A percentile compares a stretch with the other conserved stretches of the same genome.
Evolutionary conservation across 2,888 invertebrate species (phyloP).

Genomic region (Volucella inflata): DNA sequence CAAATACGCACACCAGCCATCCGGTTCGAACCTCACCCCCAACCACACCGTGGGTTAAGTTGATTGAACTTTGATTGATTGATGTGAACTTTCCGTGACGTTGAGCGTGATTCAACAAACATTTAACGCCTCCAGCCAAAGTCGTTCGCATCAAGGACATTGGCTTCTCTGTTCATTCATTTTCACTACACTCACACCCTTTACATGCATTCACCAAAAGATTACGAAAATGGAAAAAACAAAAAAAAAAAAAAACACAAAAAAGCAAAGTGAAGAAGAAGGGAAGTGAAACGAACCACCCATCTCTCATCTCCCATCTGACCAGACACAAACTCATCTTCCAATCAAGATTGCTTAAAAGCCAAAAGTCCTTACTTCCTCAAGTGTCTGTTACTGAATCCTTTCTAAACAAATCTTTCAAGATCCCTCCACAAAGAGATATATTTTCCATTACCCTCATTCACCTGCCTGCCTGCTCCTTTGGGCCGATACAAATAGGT

Average conservation of each 20-base stretch:
- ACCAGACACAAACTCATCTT: neutral
- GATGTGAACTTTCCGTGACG: conserved; percentile 48
- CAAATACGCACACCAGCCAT: neutral
- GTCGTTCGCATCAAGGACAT: neutral
- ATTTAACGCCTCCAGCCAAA: conserved; percentile 1
- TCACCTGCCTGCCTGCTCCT: no score
- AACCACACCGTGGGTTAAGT: neutral
- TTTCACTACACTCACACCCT: conserved; percentile 6
- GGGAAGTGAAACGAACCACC: no score
- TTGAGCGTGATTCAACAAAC: conserved; percentile 23
- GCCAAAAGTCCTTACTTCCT: conserved; percentile 5
- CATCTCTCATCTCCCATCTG: neutral
- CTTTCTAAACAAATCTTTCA: neutral
- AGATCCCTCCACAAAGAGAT: neutral
- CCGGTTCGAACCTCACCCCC: neutral
- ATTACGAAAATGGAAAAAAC: no score
- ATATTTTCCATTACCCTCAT: neutral
- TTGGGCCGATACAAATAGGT: neutral
- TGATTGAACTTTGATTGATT: conserved; percentile 71
- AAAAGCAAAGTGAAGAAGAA: no score
- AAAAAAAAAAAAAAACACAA: no score
- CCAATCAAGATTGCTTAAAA: conserved; percentile 34
- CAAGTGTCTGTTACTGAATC: neutral
- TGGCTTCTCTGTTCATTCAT: conserved; percentile 1
- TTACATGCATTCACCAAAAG: neutral